These are phyloP conservation scores for Sebastes baramenuke DNA, from an alignment of 2,797 vertebrate genomes.

Conservation along the genomic window DNA sequence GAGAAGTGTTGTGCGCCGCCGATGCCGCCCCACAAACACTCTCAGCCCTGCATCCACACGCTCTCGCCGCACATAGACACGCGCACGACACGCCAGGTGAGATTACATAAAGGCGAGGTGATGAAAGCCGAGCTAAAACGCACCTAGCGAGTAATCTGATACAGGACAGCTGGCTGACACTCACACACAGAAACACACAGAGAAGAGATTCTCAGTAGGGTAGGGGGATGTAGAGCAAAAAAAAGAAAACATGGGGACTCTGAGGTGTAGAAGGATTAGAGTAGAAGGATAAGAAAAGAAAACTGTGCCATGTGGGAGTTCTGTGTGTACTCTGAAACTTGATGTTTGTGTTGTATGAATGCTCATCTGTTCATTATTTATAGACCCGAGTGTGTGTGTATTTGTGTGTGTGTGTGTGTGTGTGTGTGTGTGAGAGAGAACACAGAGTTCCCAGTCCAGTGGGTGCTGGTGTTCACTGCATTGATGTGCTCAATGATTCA, in stretches of 20 bases:
- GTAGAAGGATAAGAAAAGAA: conserved; percentile 29
- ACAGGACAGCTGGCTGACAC: conserved; percentile 61
- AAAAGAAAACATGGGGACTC: background rate
- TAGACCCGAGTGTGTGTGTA: conserved; percentile 3
- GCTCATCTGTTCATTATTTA: conserved; percentile 71
- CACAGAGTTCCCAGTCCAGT: conserved; percentile 49
- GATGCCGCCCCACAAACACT: conserved; percentile 10
- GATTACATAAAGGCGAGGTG: conserved; percentile 69
- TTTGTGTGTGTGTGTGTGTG: background rate
- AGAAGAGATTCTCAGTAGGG: conserved; percentile 3
- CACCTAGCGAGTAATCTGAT: conserved; percentile 68
- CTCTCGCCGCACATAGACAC: background rate
- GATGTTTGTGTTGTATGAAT: conserved; percentile 44
- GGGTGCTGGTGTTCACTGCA: conserved; percentile 55
- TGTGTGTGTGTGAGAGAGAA: conserved; percentile 22
- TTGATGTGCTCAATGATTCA: conserved; percentile 72
- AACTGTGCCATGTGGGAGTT: conserved; percentile 25
- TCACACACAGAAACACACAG: background rate
- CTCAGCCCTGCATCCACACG: background rate
- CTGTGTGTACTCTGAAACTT: conserved; percentile 28
- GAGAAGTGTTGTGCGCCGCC: conserved; percentile 12
- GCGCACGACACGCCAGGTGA: conserved; percentile 53
- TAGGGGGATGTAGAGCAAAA: conserved; percentile 5
- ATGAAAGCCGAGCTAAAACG: conserved; percentile 67
- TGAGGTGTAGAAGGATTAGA: conserved; percentile 10